Conservation (phyloP, 2,888 invertebrate species). For the Lottia scabra region DNA sequence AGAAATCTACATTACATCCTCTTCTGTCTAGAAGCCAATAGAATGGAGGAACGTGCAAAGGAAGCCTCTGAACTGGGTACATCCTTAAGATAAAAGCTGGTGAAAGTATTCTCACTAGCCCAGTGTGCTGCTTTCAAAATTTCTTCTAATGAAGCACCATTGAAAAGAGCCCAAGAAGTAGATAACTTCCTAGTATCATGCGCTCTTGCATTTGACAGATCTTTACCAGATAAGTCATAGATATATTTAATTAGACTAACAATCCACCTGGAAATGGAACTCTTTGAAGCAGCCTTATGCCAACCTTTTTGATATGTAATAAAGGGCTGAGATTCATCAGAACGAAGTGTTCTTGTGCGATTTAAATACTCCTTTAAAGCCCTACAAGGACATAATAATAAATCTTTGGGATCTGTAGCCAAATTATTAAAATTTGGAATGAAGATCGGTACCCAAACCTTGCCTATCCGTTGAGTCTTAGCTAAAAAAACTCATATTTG, state of each 20-base stretch:
- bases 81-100: background rate
- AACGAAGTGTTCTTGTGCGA: background rate
- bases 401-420: background rate
- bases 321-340: background rate
- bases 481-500: no score
- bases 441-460: no score
- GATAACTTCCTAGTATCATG: background rate
- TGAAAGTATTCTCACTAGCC: background rate
- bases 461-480: no score
- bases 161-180: background rate
- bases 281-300: no score
- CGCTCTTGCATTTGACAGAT: background rate
- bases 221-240: background rate
- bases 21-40: no score
- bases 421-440: background rate
- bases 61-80: no score
- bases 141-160: no score
- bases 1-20: no score
- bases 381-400: background rate
- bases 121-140: background rate
- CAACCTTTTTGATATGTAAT: background rate
- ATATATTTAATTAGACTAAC: no score
- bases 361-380: background rate
- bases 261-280: no score
- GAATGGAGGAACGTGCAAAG: no score